Conservation (phyloP, 2,113 vertebrate genomes). For the Cervus canadensis region DNA sequence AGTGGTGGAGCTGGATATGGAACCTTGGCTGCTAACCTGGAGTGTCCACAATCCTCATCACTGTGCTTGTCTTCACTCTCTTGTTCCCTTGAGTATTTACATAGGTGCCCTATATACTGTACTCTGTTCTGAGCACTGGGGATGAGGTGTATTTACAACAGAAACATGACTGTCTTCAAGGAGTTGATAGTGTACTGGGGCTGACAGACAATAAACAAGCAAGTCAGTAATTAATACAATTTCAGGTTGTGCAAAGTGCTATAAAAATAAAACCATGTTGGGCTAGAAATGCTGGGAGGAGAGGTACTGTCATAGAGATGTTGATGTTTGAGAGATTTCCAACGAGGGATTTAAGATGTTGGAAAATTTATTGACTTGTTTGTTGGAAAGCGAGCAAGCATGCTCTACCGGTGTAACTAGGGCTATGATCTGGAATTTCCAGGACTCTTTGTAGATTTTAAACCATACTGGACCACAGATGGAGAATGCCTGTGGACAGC, state of each 20-base stretch:
- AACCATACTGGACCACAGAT: background rate
- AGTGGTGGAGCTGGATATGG: background rate
- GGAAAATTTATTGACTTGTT: background rate
- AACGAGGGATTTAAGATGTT: background rate
- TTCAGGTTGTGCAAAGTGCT: background rate
- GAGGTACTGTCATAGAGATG: background rate
- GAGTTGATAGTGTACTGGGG: background rate
- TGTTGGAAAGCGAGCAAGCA: background rate
- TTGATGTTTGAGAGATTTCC: background rate
- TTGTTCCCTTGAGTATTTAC: background rate
- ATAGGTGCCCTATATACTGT: rapidly evolving
- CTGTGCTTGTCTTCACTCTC: background rate
- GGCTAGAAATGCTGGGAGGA: background rate
- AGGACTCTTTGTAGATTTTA: background rate
- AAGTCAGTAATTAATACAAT: background rate
- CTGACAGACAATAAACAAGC: background rate
- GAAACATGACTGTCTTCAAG: background rate
- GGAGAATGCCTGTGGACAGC: background rate
- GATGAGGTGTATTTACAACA: background rate
- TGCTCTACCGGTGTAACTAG: no score
- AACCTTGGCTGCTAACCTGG: background rate
- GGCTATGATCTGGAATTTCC: background rate
- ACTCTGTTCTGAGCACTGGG: background rate
- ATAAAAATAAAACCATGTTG: background rate
- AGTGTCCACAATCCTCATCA: background rate